Percentiles rank a stretch among this genome's conserved stretches.
Conservation (phyloP, 2,797 vertebrate genomes). For the Enteromius mattozi region DNA sequence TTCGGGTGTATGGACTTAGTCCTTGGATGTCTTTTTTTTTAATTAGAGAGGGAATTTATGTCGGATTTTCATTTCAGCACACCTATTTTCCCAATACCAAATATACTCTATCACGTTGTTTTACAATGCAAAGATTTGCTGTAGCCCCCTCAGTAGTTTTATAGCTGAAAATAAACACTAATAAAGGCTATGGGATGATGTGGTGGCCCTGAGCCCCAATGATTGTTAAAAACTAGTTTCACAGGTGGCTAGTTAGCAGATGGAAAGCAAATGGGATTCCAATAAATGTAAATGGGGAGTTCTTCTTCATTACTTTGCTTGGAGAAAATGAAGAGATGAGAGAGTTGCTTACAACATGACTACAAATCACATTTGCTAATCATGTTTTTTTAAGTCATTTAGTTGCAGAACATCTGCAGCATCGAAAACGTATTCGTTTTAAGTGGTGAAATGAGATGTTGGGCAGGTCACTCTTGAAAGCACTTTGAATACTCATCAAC, state of each 20-base stretch:
- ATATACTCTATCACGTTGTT: conserved; percentile 70
- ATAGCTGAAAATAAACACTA: conserved; percentile 76
- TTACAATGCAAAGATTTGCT: conserved; percentile 74
- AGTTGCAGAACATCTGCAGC: conserved; percentile 33
- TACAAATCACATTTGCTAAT: conserved; percentile 58
- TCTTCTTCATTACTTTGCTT: conserved; percentile 59
- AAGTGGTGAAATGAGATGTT: conserved; percentile 21
- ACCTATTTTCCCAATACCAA: conserved; percentile 60
- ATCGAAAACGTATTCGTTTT: not conserved
- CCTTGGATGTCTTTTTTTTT: conserved; percentile 59
- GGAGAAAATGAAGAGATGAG: conserved; percentile 72
- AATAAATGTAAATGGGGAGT: conserved; percentile 75
- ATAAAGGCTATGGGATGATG: conserved; percentile 67
- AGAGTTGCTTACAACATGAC: conserved; percentile 49
- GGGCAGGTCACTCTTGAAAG: conserved; percentile 34
- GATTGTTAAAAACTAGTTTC: conserved; percentile 80
- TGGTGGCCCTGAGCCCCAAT: conserved; percentile 63
- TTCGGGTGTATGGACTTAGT: not conserved
- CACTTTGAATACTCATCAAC: conserved; percentile 32
- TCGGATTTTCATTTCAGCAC: conserved; percentile 70
- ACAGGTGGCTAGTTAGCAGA: conserved; percentile 79
- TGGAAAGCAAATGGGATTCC: conserved; percentile 78
- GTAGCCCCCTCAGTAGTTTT: conserved; percentile 71
- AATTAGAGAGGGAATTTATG: conserved; percentile 75
- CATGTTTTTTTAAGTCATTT: conserved; percentile 45